Evolutionary conservation across 2,888 invertebrate species (phyloP), one percentile per base, ranked within the genome.

Genomic region (Dryococelus australis): DNA sequence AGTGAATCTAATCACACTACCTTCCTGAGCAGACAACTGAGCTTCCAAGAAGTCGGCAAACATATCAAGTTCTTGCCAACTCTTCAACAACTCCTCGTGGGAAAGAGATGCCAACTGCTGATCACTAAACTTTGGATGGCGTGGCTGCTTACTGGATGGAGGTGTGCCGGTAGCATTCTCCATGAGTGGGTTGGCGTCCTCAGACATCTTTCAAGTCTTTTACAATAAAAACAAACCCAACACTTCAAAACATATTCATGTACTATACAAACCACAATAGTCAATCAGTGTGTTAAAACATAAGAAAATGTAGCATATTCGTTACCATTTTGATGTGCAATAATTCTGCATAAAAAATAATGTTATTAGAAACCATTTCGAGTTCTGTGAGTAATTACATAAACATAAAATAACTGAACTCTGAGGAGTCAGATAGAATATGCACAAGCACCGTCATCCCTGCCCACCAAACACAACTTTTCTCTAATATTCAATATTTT

Each of bases 1-100:
- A 47, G 10, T 47, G 47, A 87, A 88, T 83, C 80, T 83, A 65
- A 83, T 83, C 81, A 35, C 85, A 94, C 94, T 96, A 96, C 96
- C 96, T 96, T 96, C 96, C 95, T 96, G 95, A 94, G 94, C 94
- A 93, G 95, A 94, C 93, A 95, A 94, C 93, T 95, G 95, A 90
- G 95, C 93, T 94, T 96, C 96, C 93, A 96, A 94, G 91, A 94
- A 94, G 92, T 96, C 95, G 93, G 96, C 94, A 94, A 96, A 96
- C 92, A 94, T 94, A 93, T 96, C 96, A 94, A 96, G 96, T 92
- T 94, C 94, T 92, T 94, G 94, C 96, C 96, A 96, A 91, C 95
- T 94, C 92, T 94, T 93, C 91, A 94, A 94, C 92, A 96, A 94
- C 91, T 96, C 95, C 90, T 95, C 94, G 91, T 94, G 93, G 90